Base-by-base conservation (phyloP, 2,888 invertebrate species). In the Nymphalis urticae region DNA sequence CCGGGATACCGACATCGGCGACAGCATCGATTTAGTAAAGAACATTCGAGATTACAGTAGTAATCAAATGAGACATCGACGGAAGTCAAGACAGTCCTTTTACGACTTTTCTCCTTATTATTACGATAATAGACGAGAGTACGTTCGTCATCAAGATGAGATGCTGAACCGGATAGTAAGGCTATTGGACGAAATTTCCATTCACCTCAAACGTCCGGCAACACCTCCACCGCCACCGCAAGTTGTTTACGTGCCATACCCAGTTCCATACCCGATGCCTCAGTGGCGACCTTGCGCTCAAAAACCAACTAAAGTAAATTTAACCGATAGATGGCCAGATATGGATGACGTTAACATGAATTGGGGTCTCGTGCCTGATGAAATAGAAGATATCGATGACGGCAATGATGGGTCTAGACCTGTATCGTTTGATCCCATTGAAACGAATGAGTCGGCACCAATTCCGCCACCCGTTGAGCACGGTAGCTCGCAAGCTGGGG, bases 191-290 rank as follows among this genome's bases (percentile, higher is more conserved):
- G 90, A 91, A 59, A 82, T 91, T 67, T 77, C 85, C 1, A 66
- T 69, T 16, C 80, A 82, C 48, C 68, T 88, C 17, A 84, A 75
- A 66, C 79, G 82, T 19, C 82, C 83, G 0, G 81, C 79, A 6
- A 79, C 76, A 16, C 77, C 83, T 2, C 83, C 83, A 0, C 80
- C 77, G 1, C 79, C 82, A n/a, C 86, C 86, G 1, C 87, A 87
- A 64, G 85, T 86, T 4, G 83, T 90, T 65, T 90, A 89, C 75
- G 77, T 91, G 42, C 75, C 88, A 1, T 89, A 88, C 66, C 85
- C 87, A 4, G 79, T 89, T 10, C 80, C 83, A 4, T 83, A 84
- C 60, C 82, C 83, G 8, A 73, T 85, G 0, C 80, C 78, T 9
- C 82, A 81, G 7, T 21, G 16, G 21, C 60, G 47, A 21, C 19